Evolutionary conservation across 2,888 invertebrate genomes (phyloP).

Genomic region (Diarsia rubi): DNA sequence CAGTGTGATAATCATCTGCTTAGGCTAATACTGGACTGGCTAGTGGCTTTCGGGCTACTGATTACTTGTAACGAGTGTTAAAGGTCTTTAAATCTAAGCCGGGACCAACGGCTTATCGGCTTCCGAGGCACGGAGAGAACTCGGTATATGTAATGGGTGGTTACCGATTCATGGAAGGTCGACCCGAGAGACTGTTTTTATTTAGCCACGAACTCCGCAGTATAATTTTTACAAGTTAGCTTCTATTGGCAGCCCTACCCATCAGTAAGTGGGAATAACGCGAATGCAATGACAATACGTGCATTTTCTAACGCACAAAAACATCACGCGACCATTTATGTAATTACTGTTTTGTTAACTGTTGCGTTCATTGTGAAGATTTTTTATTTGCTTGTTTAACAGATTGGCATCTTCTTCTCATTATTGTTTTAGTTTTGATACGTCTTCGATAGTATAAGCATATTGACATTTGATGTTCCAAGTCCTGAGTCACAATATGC

Average conservation of each 20-base stretch:
- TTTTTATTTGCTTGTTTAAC: slow-evolving; percentile 21
- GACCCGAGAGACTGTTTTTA: too few species aligned
- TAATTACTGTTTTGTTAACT: slow-evolving; percentile 51
- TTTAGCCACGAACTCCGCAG: too few species aligned
- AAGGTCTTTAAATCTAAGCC: too few species aligned
- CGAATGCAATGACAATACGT: slow-evolving; percentile 50
- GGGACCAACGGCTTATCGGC: too few species aligned
- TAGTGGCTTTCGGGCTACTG: too few species aligned
- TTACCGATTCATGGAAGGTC: too few species aligned
- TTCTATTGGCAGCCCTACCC: background rate
- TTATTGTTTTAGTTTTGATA: slow-evolving; percentile 41
- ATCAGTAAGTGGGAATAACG: slow-evolving; percentile 47
- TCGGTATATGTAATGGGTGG: too few species aligned
- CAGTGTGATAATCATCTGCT: too few species aligned
- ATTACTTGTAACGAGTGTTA: too few species aligned
- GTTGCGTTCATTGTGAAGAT: slow-evolving; percentile 29
- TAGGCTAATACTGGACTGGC: too few species aligned
- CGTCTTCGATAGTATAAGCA: background rate
- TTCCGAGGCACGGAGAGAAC: too few species aligned
- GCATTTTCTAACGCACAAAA: slow-evolving; percentile 57
- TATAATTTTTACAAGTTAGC: background rate
- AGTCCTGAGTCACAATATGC: too few species aligned
- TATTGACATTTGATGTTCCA: background rate
- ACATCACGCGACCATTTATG: slow-evolving; percentile 50
- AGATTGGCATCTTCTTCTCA: slow-evolving; percentile 47